Evolutionary conservation across 2,113 vertebrate genomes (phyloP).

Genomic region (Pleuronectes platessa): DNA sequence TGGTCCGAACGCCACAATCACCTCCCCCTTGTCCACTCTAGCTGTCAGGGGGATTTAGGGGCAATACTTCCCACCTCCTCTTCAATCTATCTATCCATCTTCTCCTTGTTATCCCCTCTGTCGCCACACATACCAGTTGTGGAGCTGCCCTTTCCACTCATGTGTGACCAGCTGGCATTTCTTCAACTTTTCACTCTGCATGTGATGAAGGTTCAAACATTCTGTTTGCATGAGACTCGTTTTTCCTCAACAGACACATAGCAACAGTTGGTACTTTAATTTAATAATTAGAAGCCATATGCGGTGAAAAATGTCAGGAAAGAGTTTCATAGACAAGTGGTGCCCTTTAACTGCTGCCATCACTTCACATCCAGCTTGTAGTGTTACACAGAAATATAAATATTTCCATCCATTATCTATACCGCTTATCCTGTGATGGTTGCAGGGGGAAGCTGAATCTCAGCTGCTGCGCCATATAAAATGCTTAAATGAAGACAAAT

Average conservation of each 20-base stretch:
- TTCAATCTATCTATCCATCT: neutral
- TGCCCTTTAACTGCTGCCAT: neutral
- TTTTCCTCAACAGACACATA: neutral
- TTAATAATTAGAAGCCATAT: neutral
- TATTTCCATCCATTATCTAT: no score
- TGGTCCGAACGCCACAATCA: slow-evolving; percentile 38
- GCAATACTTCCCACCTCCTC: slow-evolving; percentile 24
- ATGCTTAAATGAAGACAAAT: neutral
- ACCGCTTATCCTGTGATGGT: no score
- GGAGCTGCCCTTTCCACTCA: slow-evolving; percentile 9
- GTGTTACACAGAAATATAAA: no score
- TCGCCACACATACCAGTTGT: neutral
- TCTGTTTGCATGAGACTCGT: neutral
- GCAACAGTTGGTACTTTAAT: neutral
- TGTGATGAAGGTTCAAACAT: slow-evolving; percentile 13
- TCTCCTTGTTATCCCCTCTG: slow-evolving; percentile 4
- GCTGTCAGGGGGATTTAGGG: slow-evolving; percentile 36
- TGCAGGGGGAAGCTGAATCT: no score
- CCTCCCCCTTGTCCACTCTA: slow-evolving; percentile 10
- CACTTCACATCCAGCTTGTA: neutral
- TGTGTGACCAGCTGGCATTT: neutral
- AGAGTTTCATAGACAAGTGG: neutral
- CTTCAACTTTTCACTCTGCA: slow-evolving; percentile 6
- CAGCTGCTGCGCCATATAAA: neutral
- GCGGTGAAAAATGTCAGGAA: neutral